Evolutionary conservation across 1,140 invertebrate genomes (phyloP).

Genomic region (Trinorchestia longiramus): DNA sequence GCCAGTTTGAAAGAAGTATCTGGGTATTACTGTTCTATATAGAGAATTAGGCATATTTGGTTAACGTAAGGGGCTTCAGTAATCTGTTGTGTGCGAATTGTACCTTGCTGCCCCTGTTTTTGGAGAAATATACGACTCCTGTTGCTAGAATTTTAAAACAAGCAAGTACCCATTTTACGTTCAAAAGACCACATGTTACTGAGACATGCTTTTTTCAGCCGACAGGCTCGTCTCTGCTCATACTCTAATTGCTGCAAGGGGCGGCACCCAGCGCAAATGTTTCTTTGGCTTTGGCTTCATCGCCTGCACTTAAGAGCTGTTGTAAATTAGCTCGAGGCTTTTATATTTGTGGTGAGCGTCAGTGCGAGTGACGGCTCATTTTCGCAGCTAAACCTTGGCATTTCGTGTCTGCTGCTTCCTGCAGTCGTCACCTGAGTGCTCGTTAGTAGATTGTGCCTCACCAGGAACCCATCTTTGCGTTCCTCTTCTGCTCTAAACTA

Average conservation of each 20-base stretch:
- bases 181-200: not conserved
- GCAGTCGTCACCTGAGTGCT: not conserved
- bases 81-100: not conserved
- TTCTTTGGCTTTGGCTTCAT: slow-evolving; percentile 7
- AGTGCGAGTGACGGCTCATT: not conserved
- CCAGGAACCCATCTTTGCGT: not conserved
- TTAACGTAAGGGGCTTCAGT: not conserved
- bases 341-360: not conserved
- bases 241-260: not conserved
- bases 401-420: not conserved
- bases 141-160: not conserved
- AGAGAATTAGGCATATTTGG: not conserved
- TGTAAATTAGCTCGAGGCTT: not conserved
- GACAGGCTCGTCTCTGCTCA: not conserved
- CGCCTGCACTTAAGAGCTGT: not conserved
- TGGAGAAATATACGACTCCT: not conserved
- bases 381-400: not conserved
- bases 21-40: not conserved
- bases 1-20: too few species aligned
- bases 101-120: not conserved
- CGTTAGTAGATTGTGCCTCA: not conserved
- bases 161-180: not conserved
- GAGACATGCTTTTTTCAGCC: not conserved
- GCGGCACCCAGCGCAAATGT: not conserved
- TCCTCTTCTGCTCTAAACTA: not conserved